Base-by-base conservation (phyloP, 2,888 invertebrate species). In the Callimorpha dominula region DNA sequence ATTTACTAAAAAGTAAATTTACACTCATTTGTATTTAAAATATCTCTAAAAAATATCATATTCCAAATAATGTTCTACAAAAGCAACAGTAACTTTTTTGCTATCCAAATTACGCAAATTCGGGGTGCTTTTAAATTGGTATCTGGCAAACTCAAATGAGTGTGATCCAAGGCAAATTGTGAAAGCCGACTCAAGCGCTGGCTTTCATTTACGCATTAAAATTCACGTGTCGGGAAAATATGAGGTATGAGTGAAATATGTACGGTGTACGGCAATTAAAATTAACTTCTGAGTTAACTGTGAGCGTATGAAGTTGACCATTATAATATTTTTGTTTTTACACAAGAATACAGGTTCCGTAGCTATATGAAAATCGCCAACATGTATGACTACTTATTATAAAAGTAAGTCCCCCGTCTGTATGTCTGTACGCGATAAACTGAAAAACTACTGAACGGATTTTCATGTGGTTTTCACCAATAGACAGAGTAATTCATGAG, bases 201-300 rank as follows among this genome's bases (percentile, higher is more conserved):
- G 85, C 83, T 84, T 85, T 85, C 82, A 87, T 84, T 84, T 82
- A 77, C 82, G 80, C 84, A 86, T 88, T 86, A 88, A 89, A 86
- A 83, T 89, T 87, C 82, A 85, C 81, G 82, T 82, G 81, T 81
- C 78, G 75, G 75, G 74, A 79, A 86, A 85, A 84, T 84, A 86
- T 80, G 77, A 82, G 65, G 73, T 71, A 73, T 72, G 72, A 81
- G 68, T 69, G 71, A 75, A 81, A 79, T 79, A 74, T 66, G 75
- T 17, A 52, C 70, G 66, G 43, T 9, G 31, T 31, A 31, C 31
- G 31, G 70, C 67, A 76, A 79, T 78, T 78, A 78, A 77, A 82
- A 81, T 74, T 74, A 65, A 82, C 65, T 73, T 76, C 68, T 50
- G 62, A 73, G 49, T 75, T 79, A 66, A 68, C 31, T 70, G 68